Conservation (phyloP, 1,140 invertebrate genomes). For the Acromyrmex heyeri region DNA sequence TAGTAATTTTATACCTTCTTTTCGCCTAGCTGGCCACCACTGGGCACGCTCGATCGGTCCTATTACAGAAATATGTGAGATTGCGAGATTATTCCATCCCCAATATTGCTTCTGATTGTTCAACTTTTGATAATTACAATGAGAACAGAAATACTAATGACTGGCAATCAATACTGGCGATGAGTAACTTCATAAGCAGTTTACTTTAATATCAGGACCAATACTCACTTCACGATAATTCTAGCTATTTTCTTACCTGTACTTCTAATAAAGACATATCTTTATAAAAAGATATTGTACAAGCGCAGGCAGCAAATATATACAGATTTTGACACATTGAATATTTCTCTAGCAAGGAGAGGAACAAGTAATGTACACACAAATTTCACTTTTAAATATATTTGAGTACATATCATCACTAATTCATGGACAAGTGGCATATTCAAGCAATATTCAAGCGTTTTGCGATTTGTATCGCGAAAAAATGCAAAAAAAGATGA, state of each 20-base stretch:
- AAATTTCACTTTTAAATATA: no score
- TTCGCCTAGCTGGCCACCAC: slow-evolving; percentile 68
- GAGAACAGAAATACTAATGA: slow-evolving; percentile 45
- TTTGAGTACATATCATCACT: no score
- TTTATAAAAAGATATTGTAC: slow-evolving; percentile 34
- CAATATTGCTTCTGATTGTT: slow-evolving; percentile 56
- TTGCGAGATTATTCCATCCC: slow-evolving; percentile 69
- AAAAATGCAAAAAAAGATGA: no score
- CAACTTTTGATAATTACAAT: slow-evolving; percentile 53
- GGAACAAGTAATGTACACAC: no score
- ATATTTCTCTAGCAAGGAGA: not conserved
- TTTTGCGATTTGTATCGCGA: no score
- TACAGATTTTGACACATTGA: slow-evolving; percentile 35
- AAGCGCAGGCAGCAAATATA: slow-evolving; percentile 51
- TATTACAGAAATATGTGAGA: slow-evolving; percentile 74
- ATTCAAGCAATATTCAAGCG: no score
- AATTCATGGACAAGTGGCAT: no score
- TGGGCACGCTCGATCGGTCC: slow-evolving; percentile 63
- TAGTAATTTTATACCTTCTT: slow-evolving; percentile 74
- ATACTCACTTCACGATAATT: slow-evolving; percentile 44
- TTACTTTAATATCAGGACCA: slow-evolving; percentile 32
- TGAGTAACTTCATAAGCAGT: slow-evolving; percentile 51
- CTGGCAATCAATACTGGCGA: slow-evolving; percentile 61
- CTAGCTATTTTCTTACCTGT: slow-evolving; percentile 55
- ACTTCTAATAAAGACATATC: slow-evolving; percentile 38